Conservation (phyloP, 2,888 invertebrate genomes). For the Aspidiotus destructor region DNA sequence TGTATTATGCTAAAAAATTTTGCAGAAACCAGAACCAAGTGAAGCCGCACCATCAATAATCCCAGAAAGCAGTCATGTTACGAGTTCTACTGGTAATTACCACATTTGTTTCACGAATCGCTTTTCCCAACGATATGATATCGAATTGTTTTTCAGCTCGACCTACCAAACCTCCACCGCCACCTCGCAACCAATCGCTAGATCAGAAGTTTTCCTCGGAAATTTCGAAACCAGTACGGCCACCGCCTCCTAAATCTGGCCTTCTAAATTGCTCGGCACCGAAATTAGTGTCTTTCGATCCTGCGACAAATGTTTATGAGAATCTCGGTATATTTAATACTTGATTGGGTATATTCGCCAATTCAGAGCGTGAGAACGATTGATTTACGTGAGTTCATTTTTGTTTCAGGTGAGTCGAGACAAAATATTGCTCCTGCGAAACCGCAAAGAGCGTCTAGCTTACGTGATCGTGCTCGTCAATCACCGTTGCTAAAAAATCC, state of each 20-base stretch:
- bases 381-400: background rate
- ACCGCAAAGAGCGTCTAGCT: slow-evolving; percentile 75
- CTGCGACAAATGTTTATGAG: slow-evolving; percentile 22
- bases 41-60: background rate
- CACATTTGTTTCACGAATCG: background rate
- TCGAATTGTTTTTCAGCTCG: slow-evolving; percentile 41
- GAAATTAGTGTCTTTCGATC: background rate
- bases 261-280: background rate
- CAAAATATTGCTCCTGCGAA: slow-evolving; percentile 69
- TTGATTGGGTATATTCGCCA: background rate
- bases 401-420: slow-evolving; percentile 64
- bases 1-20: too few species aligned
- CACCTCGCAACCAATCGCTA: slow-evolving; percentile 51
- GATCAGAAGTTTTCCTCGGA: slow-evolving; percentile 22
- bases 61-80: background rate
- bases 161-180: slow-evolving; percentile 64
- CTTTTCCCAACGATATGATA: too few species aligned
- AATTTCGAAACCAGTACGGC: slow-evolving; percentile 36
- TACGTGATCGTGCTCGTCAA: slow-evolving; percentile 49
- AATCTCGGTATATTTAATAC: slow-evolving; percentile 20
- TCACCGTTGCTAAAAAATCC: background rate
- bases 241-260: slow-evolving; percentile 37
- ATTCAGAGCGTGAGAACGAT: background rate
- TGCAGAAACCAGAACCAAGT: too few species aligned
- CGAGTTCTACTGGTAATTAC: background rate